Evolutionary conservation across 2,888 invertebrate species (phyloP), one percentile per base, ranked within the genome.

Genomic region (Drosophila imparisetae): DNA sequence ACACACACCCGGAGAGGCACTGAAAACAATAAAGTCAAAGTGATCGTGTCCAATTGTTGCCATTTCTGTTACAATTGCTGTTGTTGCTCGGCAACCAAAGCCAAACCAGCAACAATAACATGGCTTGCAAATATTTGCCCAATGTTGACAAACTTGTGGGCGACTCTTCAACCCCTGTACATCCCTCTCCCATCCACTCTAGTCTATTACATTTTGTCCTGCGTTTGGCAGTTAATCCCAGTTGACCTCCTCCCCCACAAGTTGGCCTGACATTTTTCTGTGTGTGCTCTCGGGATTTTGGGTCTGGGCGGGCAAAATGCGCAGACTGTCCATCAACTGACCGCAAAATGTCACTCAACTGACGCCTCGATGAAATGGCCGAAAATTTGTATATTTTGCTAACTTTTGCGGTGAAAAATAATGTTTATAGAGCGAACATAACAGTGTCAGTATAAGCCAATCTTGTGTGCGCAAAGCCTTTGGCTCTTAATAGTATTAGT

Each of bases 31-130:
- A 82, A 87, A 72, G 61, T 57, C 89, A 78, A 87, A 82, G 73
- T 85, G 89, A 85, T 85, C 85, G 89, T 85, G 85, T 82, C 88
- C 89, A 89, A 89, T 84, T 86, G 85, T 72, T 82, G 84, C 53
- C 66, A 70, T 50, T 69, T 74, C 55, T 66, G 66, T 53, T 57
- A 66, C 52, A 58, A 34, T 34, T 53, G 32, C 3, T 24, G 13
- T n/a, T 69, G 65, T 66, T 71, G 81, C 67, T 27, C 64, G 61
- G 52, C 61, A 49, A 42, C 57, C 34, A 27, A 13, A 64, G 55
- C 29, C 58, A 60, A 45, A 66, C 53, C 48, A 62, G 34, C 54
- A 48, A 54, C 64, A 61, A 65, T 59, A 80, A 32, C 54, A 75
- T 69, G 67, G 64, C 75, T 88, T 61, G 83, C 85, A 87, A 89